Evolutionary conservation across 2,113 vertebrate species (phyloP).

Genomic region (Rhegmatorhina hoffmannsi): DNA sequence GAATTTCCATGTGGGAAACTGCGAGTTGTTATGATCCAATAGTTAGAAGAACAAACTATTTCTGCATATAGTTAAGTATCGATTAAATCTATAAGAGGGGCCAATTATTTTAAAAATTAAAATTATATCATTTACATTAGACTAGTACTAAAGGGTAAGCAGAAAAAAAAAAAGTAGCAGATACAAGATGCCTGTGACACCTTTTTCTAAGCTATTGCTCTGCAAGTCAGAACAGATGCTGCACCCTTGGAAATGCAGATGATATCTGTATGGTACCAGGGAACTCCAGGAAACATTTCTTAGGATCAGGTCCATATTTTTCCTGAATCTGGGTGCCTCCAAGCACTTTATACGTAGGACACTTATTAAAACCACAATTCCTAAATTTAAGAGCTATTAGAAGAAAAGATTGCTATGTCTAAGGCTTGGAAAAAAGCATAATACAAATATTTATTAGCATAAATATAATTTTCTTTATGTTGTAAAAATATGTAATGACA

Average conservation of each 20-base stretch:
- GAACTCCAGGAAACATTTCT: not conserved
- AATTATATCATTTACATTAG: not conserved
- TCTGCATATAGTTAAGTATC: not conserved
- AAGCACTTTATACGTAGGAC: not conserved
- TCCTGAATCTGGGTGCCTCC: not conserved
- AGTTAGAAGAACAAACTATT: not conserved
- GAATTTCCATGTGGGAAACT: slow-evolving; percentile 42
- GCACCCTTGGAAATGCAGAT: not conserved
- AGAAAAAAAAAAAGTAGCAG: not conserved
- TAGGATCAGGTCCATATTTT: not conserved
- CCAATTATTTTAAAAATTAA: not conserved
- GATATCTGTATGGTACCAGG: not conserved
- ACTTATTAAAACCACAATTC: not conserved
- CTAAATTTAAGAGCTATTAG: not conserved
- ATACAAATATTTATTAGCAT: not conserved
- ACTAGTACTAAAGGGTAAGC: not conserved
- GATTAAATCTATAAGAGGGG: not conserved
- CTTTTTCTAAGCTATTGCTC: not conserved
- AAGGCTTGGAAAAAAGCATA: not conserved
- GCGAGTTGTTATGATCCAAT: not conserved
- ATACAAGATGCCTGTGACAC: not conserved
- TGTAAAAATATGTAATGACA: not conserved
- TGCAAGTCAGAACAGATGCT: not conserved
- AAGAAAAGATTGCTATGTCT: not conserved
- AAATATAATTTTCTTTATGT: not conserved